Evolutionary conservation across 2,797 vertebrate species (phyloP), one percentile per base, ranked within the genome.

Genomic region (Remorina albescens): DNA sequence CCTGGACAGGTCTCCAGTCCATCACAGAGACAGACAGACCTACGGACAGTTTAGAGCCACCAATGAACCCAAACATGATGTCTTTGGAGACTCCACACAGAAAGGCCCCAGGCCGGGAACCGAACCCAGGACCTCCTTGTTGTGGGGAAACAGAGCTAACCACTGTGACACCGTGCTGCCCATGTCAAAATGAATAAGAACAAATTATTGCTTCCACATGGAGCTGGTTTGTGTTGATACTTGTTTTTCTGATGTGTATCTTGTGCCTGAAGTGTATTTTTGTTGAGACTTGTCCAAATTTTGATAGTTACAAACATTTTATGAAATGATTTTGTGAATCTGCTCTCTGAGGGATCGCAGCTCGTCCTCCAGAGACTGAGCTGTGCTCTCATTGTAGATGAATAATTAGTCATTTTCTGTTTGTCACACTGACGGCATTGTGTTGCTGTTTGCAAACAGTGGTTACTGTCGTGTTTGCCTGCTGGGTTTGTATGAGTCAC

Each of bases 381-480:
- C 25, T 21, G 10, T 60, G 8, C 12, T 9, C 28, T 44, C 8
- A 6, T 6, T 34, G 54, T 3, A 18, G 2, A 16, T 32, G 18
- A 44, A 51, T 37, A 6, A 61, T 67, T 47, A 13, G 41, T 42
- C 13, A 0, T 37, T n/a, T n/a, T 30, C 2, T 60, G 67, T 77
- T 57, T 62, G 51, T 50, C 44, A 8, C 13, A 34, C 23, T 41
- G 1, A 60, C 28, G 66, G 67, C 42, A 0, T 47, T 5, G 46
- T 70, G 60, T 65, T 54, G 54, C 19, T 30, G 46, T 13, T 30
- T 60, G 61, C 41, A 77, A 42, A 66, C 61, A 49, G 62, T 60
- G 46, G 36, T 66, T 66, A 65, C 5, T 32, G 55, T 49, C 23
- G 23, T 46, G 19, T 53, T 50, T 53, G 21, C 15, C 4, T 13